Conservation (phyloP, 1,140 invertebrate species). For the Drosophila pseudoobscura region DNA sequence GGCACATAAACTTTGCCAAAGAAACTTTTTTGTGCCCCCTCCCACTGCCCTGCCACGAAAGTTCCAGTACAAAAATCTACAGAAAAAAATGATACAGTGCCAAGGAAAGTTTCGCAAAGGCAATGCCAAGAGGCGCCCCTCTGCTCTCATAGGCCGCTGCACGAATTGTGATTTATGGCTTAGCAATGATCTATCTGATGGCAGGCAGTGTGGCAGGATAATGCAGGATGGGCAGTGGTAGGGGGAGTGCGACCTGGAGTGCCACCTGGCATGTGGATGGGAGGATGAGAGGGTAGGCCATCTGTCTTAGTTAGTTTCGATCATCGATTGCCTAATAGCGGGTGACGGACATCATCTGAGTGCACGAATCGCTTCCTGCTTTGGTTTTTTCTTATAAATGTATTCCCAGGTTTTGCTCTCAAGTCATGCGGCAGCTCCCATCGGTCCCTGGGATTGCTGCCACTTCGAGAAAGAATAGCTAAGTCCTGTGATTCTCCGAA, state of each 20-base stretch:
- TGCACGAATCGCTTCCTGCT: too few species aligned
- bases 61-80: constrained; percentile 52
- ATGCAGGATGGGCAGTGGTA: constrained; percentile 7
- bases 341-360: too few species aligned
- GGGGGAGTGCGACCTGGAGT: neutral
- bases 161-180: constrained; percentile 45
- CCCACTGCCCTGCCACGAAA: constrained; percentile 6
- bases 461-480: too few species aligned
- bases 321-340: too few species aligned
- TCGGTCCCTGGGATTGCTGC: neutral
- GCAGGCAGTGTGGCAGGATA: neutral
- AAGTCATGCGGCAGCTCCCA: neutral
- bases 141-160: constrained; percentile 25
- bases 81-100: constrained; percentile 72
- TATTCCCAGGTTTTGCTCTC: too few species aligned
- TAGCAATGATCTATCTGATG: constrained; percentile 17
- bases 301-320: too few species aligned
- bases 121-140: constrained; percentile 28
- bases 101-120: constrained; percentile 52
- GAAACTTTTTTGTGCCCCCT: constrained; percentile 59
- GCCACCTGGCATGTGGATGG: too few species aligned
- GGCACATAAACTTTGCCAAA: constrained; percentile 80
- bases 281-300: neutral
- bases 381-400: too few species aligned
- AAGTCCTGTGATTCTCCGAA: too few species aligned